Evolutionary conservation across 2,797 vertebrate genomes (phyloP).

Genomic region (Poeciliopsis infans): DNA sequence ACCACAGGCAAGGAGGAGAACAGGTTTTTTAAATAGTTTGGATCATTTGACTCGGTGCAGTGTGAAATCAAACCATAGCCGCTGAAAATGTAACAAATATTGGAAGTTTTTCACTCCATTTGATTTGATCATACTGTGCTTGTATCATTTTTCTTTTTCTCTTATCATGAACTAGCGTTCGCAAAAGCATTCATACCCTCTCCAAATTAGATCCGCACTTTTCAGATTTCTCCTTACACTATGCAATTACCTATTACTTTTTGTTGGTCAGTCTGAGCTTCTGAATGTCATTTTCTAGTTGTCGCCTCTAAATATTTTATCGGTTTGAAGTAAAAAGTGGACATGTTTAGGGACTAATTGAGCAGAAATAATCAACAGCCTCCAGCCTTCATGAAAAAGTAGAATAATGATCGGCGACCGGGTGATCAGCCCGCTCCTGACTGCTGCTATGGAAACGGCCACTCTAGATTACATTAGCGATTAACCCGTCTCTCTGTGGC

Average conservation of each 20-base stretch:
- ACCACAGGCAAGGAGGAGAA: no score
- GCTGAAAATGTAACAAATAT: no score
- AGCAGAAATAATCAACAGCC: not conserved
- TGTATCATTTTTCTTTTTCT: not conserved
- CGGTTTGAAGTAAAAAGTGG: not conserved
- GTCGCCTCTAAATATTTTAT: not conserved
- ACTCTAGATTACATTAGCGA: not conserved
- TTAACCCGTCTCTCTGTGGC: not conserved
- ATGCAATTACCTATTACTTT: not conserved
- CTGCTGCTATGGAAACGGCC: slow-evolving; percentile 2
- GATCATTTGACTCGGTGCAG: no score
- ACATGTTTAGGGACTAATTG: not conserved
- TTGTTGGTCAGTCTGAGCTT: not conserved
- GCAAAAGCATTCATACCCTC: not conserved
- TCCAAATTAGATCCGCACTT: not conserved
- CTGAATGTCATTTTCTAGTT: not conserved
- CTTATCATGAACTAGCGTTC: not conserved
- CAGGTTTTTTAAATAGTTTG: no score
- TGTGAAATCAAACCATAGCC: no score
- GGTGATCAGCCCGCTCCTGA: not conserved
- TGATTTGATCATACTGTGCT: not conserved
- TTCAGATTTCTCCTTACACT: not conserved
- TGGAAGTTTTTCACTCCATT: not conserved
- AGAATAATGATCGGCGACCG: not conserved
- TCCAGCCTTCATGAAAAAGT: not conserved